Evolutionary conservation across 2,797 vertebrate species (phyloP), one percentile per base, ranked within the genome.

Genomic region (Thunnus albacares): DNA sequence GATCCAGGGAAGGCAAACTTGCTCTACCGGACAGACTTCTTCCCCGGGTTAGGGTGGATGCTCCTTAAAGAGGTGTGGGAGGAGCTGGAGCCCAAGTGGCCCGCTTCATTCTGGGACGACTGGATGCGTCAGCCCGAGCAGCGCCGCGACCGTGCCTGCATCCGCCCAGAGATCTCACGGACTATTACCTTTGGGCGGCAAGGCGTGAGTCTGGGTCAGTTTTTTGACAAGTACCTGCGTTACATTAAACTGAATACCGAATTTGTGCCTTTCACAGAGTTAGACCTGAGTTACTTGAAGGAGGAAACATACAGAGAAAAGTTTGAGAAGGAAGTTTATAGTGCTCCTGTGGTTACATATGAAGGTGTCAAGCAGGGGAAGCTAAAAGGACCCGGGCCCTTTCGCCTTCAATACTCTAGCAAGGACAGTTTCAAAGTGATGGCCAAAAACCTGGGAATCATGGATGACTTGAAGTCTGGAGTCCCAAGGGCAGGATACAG

Each of bases 381-480:
- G 87, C 35, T 94, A 0, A 85, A 89, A 17, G 97, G 96, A 0
- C 18, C 76, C 0, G 97, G 97, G 0, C 90, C 97, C 0, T 97
- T 96, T 24, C 89, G 97, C 20, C 93, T 99, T 20, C 96, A 97
- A 11, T 99, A 98, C 61, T 96, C 96, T 0, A 94, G 87, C 47
- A 95, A 96, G 4, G 97, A 98, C 65, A 94, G 95, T 75, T 99
- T 99, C 85, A 98, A 98, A 85, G 89, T 96, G 6, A 81, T 97
- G 1, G 97, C 98, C 81, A 97, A 97, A 69, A 96, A 96, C 7
- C 76, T 99, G 83, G 97, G 97, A 0, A 80, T 98, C 62, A 99
- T 99, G 98, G 97, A 99, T 6, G 97, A 99, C 83, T 93, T 99
- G 64, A 99, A 99, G 83, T 98, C 98, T 0, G 98, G 98, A 3